Evolutionary conservation across 2,888 invertebrate genomes (phyloP), one percentile per base, ranked within the genome.

Genomic region (Aethes cnicana): DNA sequence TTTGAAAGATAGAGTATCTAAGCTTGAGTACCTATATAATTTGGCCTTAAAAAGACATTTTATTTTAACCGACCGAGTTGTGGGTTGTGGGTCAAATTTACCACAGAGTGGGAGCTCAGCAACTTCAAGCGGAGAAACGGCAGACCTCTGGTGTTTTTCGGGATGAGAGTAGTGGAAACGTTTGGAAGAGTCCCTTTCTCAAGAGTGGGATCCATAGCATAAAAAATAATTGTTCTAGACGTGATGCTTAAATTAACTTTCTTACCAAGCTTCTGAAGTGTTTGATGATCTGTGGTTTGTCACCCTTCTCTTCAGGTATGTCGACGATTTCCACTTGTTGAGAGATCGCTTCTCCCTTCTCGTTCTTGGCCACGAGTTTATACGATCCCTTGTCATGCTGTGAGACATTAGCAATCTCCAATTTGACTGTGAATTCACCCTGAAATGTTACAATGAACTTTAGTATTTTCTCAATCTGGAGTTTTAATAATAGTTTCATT

Each of bases 271-370:
- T 94, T 56, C 93, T 92, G 48, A 96, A 91, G 65, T 94, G 94
- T 68, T 94, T 94, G 56, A 92, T 91, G 62, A 97, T 94, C 76
- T 95, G 94, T 3, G 97, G 97, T 71, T 95, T 95, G 44, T 94
- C 93, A 33, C 95, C 93, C 79, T 95, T 93, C 57, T 93, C 93
- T 63, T 94, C 93, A 1, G 95, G 95, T 63, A 97, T 93, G 60
- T 97, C 96, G 39, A 94, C 93, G 43, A 97, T 94, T 77, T 96
- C 95, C 2, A 97, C 97, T 52, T 94, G 91, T 80, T 97, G 96
- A 17, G 97, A 97, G 8, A 94, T 93, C 8, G 96, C 97, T 81
- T 97, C 96, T 58, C 97, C 97, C 81, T 97, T 97, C 68, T 97
- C 97, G 77, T 97, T 97, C 77, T 95, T 96, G 16, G 97, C 97